Evolutionary conservation across 2,797 vertebrate genomes (phyloP), one percentile per base, ranked within the genome.

Genomic region (Telmatherina bonti): DNA sequence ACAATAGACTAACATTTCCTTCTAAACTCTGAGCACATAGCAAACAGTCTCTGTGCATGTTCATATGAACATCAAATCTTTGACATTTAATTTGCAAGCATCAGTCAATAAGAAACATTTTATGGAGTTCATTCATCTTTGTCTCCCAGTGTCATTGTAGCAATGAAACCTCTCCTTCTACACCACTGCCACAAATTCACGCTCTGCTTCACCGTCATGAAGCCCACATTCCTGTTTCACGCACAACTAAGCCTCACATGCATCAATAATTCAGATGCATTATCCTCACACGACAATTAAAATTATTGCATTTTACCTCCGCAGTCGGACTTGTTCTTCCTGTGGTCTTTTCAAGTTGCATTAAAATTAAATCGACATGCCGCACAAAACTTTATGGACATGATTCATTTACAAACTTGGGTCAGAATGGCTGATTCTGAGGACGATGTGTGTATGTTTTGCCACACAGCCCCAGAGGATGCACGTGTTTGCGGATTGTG

Each of bases 221-320:
- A 74, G 61, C 38, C 58, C 18, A 38, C n/a, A 1, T 63, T 70
- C 62, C 70, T 51, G 55, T 52, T 75, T 49, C 66, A 57, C 76
- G 70, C 76, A 70, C 70, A 82, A 76, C 68, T 76, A 59, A 76
- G 59, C 86, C 85, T 82, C 65, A 78, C 51, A 36, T 0, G 60
- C 73, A 83, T 91, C 78, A 88, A 91, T 91, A 87, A 90, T 90
- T 88, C 74, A 91, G 59, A 30, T 3, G 68, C 81, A 81, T 88
- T 89, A 87, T 88, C 88, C 88, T 86, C 78, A 85, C 72, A 84
- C 74, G 87, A 83, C 60, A 59, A 89, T 90, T 86, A 85, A 89
- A 91, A 89, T 47, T 67, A 89, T 70, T 76, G 62, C 75, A n/a
- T 63, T 87, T 85, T 85, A 70, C 70, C 0, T 16, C 68, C 2